Base-by-base conservation (phyloP, 2,888 invertebrate species). In the Halictus ligatus region DNA sequence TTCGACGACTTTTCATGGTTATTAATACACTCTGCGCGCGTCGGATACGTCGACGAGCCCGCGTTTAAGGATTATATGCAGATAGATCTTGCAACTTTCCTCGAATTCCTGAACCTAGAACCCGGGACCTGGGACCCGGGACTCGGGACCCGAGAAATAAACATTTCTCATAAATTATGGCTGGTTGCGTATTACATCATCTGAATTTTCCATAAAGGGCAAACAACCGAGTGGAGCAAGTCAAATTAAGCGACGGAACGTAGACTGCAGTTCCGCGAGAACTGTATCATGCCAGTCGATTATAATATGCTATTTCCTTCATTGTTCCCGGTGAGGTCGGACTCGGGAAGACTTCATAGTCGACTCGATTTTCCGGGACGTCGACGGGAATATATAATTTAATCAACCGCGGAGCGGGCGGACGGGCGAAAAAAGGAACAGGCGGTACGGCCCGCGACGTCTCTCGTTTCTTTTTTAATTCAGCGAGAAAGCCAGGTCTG, bases 31-130 rank as follows among this genome's bases (percentile, higher is more conserved):
- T 18, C 8, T 12, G 15, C 10, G n/a, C 64, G 69, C 12, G 1
- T 12, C 6, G 43, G 69, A 43, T n/a, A 71, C 69, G 43, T 40
- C 21, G 69, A 43, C 40, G 12, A 40, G 40, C n/a, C n/a, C 21
- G 40, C 40, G 40, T 71, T 71, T 43, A n/a, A 71, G 69, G 43
- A 71, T 71, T 71, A 43, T 71, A 71, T 43, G 69, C 69, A 71
- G 69, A 43, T 69, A 69, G 40, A 69, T n/a, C 21, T 12, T 12
- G 69, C 12, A 69, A 69, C 35, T 43, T 69, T 69, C 10, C 21
- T 69, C 40, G 21, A 21, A 35, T 2, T 35, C 2, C 35, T 3
- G 1, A 3, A 35, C 35, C 35, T 3, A 3, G 35, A 3, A 35
- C 35, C 29, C 29, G 2, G 29, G 29, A 29, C 29, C 29, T 2